Conservation (phyloP, 2,888 invertebrate genomes). For the Polydrusus pterygomalis region DNA sequence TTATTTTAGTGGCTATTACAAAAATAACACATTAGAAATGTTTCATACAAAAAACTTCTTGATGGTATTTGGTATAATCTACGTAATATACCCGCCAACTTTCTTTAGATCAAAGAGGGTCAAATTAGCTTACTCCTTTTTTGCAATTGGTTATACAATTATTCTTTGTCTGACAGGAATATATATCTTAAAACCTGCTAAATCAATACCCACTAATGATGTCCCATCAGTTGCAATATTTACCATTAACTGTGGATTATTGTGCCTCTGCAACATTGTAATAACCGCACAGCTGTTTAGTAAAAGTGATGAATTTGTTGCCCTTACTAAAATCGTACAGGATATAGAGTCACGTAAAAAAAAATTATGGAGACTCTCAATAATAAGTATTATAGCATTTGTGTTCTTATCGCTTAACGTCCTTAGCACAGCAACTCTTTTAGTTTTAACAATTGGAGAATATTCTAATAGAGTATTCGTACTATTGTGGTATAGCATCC, state of each 20-base stretch:
- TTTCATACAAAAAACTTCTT: too few species aligned
- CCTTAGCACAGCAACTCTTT: not conserved
- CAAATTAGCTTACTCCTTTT: too few species aligned
- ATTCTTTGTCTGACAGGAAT: too few species aligned
- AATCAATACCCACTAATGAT: too few species aligned
- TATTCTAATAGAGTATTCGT: too few species aligned
- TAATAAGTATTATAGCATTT: not conserved
- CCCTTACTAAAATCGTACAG: not conserved
- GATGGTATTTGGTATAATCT: too few species aligned
- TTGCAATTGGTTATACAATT: too few species aligned
- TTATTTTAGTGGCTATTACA: too few species aligned
- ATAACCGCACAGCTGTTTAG: not conserved
- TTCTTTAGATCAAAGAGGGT: too few species aligned
- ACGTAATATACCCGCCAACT: too few species aligned
- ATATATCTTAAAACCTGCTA: too few species aligned
- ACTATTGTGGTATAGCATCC: not conserved
- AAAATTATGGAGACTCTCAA: not conserved
- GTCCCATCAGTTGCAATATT: not conserved
- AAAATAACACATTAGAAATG: too few species aligned
- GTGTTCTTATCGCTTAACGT: not conserved
- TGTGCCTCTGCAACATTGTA: not conserved
- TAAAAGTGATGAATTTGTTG: not conserved
- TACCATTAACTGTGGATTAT: not conserved
- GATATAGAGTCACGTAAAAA: not conserved
- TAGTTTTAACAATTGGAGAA: not conserved